Conservation (phyloP, 2,113 vertebrate genomes). For the Callopanchax toddi region DNA sequence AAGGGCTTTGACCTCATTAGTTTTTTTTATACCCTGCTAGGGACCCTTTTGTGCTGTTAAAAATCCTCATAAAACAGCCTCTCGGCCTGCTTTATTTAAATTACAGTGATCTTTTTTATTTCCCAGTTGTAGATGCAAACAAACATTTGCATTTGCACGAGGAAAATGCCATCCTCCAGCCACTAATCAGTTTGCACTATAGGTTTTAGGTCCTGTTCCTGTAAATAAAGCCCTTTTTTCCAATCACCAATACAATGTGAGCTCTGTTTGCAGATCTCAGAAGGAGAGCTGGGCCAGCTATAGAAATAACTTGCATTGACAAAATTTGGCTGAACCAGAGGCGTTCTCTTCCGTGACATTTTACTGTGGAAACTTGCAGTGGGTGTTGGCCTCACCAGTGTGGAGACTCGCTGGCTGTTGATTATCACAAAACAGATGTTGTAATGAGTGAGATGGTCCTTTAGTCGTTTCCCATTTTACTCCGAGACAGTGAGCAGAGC, state of each 20-base stretch:
- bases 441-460: slow-evolving; percentile 6
- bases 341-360: slow-evolving; percentile 56
- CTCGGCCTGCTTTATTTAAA: neutral
- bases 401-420: slow-evolving; percentile 45
- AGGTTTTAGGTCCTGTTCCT: neutral
- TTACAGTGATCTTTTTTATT: neutral
- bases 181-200: neutral
- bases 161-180: neutral
- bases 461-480: slow-evolving; percentile 13
- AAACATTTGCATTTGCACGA: slow-evolving; percentile 3
- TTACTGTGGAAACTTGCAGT: slow-evolving; percentile 71
- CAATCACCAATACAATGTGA: slow-evolving; percentile 34
- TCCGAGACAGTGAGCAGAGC: slow-evolving; percentile 42
- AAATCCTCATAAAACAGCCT: slow-evolving; percentile 18
- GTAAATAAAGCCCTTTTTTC: slow-evolving; percentile 11
- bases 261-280: slow-evolving; percentile 47
- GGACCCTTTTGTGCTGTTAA: slow-evolving; percentile 21
- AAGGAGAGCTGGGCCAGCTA: slow-evolving; percentile 11
- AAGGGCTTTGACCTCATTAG: slow-evolving; percentile 20
- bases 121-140: neutral
- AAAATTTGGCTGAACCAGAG: slow-evolving; percentile 53
- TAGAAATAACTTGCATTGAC: slow-evolving; percentile 30
- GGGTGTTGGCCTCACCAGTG: slow-evolving; percentile 65
- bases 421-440: slow-evolving; percentile 65
- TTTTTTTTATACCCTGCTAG: slow-evolving; percentile 14